Evolutionary conservation across 2,888 invertebrate genomes (phyloP).

Genomic region (Frankliniella intonsa): DNA sequence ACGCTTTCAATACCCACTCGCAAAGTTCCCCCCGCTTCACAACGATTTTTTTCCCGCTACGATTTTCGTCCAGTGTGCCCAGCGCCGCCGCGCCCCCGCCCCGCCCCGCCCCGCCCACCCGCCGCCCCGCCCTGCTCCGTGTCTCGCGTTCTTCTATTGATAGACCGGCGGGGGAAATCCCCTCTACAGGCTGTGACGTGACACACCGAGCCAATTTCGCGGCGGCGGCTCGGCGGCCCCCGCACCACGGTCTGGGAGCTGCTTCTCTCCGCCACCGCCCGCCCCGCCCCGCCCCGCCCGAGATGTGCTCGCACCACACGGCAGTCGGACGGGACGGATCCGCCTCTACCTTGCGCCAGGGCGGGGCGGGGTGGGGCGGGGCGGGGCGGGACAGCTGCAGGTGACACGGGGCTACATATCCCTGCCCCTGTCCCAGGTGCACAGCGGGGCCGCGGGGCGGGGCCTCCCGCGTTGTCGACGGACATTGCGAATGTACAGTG

Average conservation of each 20-base stretch:
- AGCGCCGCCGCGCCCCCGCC: background rate
- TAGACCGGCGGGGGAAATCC: constrained; percentile 15
- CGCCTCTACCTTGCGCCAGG: background rate
- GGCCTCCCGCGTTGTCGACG: too few species aligned
- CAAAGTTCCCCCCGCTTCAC: too few species aligned
- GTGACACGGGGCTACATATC: too few species aligned
- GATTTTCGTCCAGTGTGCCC: too few species aligned
- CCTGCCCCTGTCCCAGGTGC: too few species aligned
- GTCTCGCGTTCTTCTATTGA: background rate
- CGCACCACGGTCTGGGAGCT: background rate
- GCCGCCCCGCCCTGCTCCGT: background rate
- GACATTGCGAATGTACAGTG: too few species aligned
- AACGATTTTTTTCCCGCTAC: too few species aligned
- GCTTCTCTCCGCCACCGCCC: background rate
- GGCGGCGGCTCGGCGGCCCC: background rate
- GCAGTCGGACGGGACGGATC: background rate
- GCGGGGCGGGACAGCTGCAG: too few species aligned
- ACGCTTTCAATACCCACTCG: too few species aligned
- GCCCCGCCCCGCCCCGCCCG: background rate
- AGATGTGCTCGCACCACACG: background rate
- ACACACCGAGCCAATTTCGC: constrained; percentile 19
- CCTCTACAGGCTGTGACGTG: constrained; percentile 18
- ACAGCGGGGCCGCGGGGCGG: too few species aligned
- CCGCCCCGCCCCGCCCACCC: background rate
- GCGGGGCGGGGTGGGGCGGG: too few species aligned